Evolutionary conservation across 2,888 invertebrate species (phyloP).

Genomic region (Yponomeuta cagnagella): DNA sequence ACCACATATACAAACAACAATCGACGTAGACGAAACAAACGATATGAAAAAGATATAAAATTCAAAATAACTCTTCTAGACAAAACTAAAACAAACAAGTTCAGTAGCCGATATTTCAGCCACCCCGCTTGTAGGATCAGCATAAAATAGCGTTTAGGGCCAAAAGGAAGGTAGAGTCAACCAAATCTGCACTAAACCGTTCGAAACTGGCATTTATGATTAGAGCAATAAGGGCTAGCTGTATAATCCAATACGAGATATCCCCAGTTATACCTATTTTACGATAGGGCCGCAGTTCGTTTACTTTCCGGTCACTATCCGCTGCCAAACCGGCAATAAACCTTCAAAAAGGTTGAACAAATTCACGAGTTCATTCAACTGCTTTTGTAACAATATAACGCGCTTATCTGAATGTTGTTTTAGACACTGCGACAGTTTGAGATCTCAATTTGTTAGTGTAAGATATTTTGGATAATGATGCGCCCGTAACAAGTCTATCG

Average conservation of each 20-base stretch:
- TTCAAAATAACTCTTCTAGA: not conserved
- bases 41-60: not conserved
- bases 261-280: not conserved
- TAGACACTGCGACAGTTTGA: too few species aligned
- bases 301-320: not conserved
- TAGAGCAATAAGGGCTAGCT: not conserved
- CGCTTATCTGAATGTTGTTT: too few species aligned
- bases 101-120: not conserved
- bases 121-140: not conserved
- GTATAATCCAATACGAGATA: not conserved
- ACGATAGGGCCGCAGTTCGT: not conserved
- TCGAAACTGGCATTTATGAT: not conserved
- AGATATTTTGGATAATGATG: too few species aligned
- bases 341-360: not conserved
- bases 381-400: not conserved
- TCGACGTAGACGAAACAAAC: too few species aligned
- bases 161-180: not conserved
- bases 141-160: not conserved
- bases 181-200: not conserved
- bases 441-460: too few species aligned
- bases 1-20: too few species aligned
- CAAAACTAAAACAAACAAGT: not conserved
- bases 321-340: not conserved
- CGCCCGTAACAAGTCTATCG: too few species aligned
- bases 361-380: not conserved